Evolutionary conservation across 2,888 invertebrate species (phyloP), one percentile per base, ranked within the genome.

Genomic region (Caenorhabditis zanzibari): DNA sequence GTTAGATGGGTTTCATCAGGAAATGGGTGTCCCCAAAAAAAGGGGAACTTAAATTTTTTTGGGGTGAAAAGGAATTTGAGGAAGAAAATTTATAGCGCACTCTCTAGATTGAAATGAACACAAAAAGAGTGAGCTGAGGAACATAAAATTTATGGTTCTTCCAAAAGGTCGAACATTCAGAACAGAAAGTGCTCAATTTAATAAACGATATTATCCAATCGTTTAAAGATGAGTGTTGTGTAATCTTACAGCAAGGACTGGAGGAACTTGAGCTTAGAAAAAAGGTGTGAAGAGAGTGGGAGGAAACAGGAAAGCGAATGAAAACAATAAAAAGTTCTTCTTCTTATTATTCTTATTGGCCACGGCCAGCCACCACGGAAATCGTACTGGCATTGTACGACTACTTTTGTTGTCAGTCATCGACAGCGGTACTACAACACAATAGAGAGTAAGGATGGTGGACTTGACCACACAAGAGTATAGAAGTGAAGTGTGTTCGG

Each of bases 311-410:
- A 14, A 47, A 63, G 35, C 64, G 24, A 54, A 69, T 71, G 61
- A 79, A 71, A 79, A 79, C 71, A 71, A 79, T 71, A 56, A 71
- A 71, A 71, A 47, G 64, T 61, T 79, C 63, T 79, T 79, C 66
- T 44, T 64, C 73, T 49, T 49, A 47, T 49, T 74, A 35, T 35
- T 49, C 58, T 49, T 44, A 56, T 52, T 49, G 54, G 58, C 38
- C 68, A 38, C 47, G 54, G 58, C 38, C 66, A 35, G 44, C 63
- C 35, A 59, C 59, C 38, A 32, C 71, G 56, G 56, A 58, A 79
- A 79, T 79, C 54, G 79, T 79, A 79, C 79, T 79, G 79, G 54
- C 71, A 71, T 71, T 79, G 79, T 79, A 79, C 71, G 71, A 77
- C 69, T 69, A 68, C 68, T 76, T 47, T 56, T 54, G 69, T 71